Percentiles rank a stretch among this genome's conserved stretches.
Conservation (phyloP, 53 echinoderm and acorn worm species). For the Echinarachnius parma region DNA sequence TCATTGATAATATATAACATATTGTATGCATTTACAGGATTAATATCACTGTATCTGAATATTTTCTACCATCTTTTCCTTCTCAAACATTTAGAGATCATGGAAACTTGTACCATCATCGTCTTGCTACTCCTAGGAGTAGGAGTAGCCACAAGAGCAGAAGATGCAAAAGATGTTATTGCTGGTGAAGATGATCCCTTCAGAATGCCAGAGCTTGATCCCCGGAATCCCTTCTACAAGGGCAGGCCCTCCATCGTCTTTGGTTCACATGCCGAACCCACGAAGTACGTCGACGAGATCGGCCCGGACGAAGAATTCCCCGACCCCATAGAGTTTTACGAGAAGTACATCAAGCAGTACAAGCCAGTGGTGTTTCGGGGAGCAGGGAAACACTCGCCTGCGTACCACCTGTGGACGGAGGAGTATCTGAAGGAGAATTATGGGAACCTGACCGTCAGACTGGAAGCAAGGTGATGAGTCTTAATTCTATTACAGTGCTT, state of each 20-base stretch:
- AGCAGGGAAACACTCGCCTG: conserved; percentile 52
- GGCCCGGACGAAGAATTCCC: conserved; percentile 38
- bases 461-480: conserved; percentile 49
- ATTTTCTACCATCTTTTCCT: too few relatives aligned
- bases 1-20: too few relatives aligned
- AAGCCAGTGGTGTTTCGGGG: conserved; percentile 59
- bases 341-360: conserved; percentile 56
- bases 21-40: too few relatives aligned
- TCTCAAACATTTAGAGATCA: too few relatives aligned
- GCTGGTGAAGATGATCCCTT: too few relatives aligned
- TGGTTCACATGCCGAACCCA: conserved; percentile 57
- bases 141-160: too few relatives aligned
- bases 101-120: too few relatives aligned
- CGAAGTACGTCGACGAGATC: conserved; percentile 46
- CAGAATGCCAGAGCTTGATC: conserved; percentile 21
- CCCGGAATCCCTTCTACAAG: conserved; percentile 27
- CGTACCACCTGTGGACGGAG: conserved; percentile 67
- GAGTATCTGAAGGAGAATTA: conserved; percentile 61
- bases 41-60: too few relatives aligned
- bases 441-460: conserved; percentile 54
- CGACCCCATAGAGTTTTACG: conserved; percentile 56
- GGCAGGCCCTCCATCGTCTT: conserved; percentile 26
- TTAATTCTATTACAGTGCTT: not conserved
- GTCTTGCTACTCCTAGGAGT: too few relatives aligned
- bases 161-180: too few relatives aligned